Percentiles rank a stretch among this genome's conserved stretches.
These are phyloP conservation scores for Sarcophaga caerulescens DNA, from an alignment of 2,888 invertebrate species.

Conservation along the genomic window DNA sequence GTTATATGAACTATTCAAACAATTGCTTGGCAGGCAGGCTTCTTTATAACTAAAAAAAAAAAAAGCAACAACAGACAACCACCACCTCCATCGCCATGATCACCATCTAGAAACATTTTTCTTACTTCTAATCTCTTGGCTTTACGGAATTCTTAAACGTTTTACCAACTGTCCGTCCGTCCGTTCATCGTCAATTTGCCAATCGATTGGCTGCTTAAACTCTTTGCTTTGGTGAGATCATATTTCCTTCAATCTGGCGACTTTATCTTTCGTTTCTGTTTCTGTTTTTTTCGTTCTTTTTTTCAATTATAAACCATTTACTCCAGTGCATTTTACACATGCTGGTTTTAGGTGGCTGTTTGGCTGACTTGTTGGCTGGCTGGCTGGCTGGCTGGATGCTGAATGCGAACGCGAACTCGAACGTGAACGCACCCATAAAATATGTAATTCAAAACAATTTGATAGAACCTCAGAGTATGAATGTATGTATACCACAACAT, in stretches of 20 bases:
- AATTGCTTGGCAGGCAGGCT: conserved; percentile 22
- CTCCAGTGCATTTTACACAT: neutral
- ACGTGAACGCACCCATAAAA: neutral
- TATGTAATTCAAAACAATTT: neutral
- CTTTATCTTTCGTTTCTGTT: conserved; percentile 40
- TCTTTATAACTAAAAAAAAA: neutral
- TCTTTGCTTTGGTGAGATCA: conserved; percentile 55
- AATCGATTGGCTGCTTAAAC: conserved; percentile 56
- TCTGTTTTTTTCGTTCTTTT: neutral
- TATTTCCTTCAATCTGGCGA: conserved; percentile 59
- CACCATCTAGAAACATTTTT: conserved; percentile 22
- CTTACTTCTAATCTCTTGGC: conserved; percentile 21
- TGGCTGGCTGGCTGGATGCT: neutral
- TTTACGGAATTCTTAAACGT: conserved; percentile 57
- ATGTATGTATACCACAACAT: neutral
- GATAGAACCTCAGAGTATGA: conserved; percentile 26
- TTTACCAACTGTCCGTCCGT: conserved; percentile 24
- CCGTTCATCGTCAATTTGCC: conserved; percentile 52
- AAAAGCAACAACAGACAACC: conserved; percentile 31
- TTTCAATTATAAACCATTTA: conserved; percentile 2
- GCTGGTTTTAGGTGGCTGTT: neutral
- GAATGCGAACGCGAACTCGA: neutral
- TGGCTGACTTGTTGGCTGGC: conserved; percentile 21
- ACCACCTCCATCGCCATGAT: neutral
- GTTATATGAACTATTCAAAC: conserved; percentile 46